phyloP scores from a whole-genome alignment of 2,888 invertebrate genomes.

The Andricus curvator region DNA sequence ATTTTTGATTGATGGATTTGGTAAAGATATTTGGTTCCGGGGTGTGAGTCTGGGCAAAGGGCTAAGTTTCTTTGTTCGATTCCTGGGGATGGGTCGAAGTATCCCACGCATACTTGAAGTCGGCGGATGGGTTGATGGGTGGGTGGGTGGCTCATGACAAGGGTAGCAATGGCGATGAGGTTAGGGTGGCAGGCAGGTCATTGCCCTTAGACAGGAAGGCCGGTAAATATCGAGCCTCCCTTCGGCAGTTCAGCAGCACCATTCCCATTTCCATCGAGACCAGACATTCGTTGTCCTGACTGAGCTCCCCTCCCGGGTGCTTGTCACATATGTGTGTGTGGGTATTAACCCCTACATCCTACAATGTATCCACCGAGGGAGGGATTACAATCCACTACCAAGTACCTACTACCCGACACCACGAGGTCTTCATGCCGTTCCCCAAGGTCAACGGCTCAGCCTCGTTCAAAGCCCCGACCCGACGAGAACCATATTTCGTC shows the following conservation, averaged over 20 bases:
- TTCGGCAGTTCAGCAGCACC: slow-evolving; percentile 54
- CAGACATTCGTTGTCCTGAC: slow-evolving; percentile 63
- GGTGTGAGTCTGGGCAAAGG: neutral
- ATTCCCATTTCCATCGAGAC: slow-evolving; percentile 52
- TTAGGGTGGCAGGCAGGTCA: slow-evolving; percentile 65
- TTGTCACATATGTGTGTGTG: neutral
- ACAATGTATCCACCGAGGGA: slow-evolving; percentile 56
- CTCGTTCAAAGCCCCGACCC: slow-evolving; percentile 60
- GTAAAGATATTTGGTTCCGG: neutral
- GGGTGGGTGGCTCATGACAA: slow-evolving; percentile 43
- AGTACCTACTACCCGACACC: slow-evolving; percentile 56
- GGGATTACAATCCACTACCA: slow-evolving; percentile 49
- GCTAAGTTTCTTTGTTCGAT: slow-evolving; percentile 14
- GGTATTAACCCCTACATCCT: slow-evolving; percentile 46
- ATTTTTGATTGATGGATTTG: neutral
- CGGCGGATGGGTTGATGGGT: neutral
- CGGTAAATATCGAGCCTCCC: slow-evolving; percentile 74
- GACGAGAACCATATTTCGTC: slow-evolving; percentile 54
- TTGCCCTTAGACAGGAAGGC: slow-evolving; percentile 69
- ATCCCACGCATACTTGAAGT: slow-evolving; percentile 24
- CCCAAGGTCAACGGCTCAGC: slow-evolving; percentile 65
- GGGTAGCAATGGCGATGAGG: slow-evolving; percentile 53
- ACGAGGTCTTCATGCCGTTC: slow-evolving; percentile 64
- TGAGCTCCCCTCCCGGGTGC: slow-evolving; percentile 35
- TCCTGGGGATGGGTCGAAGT: neutral